Conservation (phyloP, 2,797 vertebrate species). For the Tachyglossus aculeatus region DNA sequence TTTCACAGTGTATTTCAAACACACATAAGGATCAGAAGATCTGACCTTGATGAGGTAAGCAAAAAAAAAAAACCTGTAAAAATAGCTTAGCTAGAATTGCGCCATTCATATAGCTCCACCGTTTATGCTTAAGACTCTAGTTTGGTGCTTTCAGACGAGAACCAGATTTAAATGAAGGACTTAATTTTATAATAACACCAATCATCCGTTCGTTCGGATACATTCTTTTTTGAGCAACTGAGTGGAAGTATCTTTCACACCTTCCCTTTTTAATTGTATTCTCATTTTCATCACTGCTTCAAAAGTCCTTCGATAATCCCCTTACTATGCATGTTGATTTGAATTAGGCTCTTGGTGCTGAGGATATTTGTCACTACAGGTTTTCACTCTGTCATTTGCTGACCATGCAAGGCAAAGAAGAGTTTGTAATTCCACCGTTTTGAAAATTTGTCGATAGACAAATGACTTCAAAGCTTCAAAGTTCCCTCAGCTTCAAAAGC, state of each 20-base stretch:
- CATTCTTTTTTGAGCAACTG: not conserved
- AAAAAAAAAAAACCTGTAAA: conserved; percentile 34
- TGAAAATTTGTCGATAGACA: conserved; percentile 28
- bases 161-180: conserved; percentile 14
- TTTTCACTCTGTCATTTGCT: conserved; percentile 41
- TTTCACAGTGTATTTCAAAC: conserved; percentile 58
- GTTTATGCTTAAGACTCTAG: no score
- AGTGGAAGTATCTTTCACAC: conserved; percentile 2
- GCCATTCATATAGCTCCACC: conserved; percentile 16
- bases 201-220: not conserved
- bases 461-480: conserved; percentile 57
- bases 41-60: conserved; percentile 57
- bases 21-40: conserved; percentile 52
- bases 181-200: no score
- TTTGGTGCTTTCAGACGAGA: not conserved
- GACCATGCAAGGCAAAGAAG: not conserved
- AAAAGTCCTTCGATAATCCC: conserved; percentile 24
- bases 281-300: conserved; percentile 4
- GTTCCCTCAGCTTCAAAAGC: conserved; percentile 39
- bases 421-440: conserved; percentile 23
- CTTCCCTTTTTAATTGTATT: conserved; percentile 5
- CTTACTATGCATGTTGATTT: conserved; percentile 25
- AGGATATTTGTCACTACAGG: not conserved
- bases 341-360: conserved; percentile 22
- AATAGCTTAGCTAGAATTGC: conserved; percentile 27